These are phyloP conservation scores for Sicus ferrugineus DNA, from an alignment of 2,888 invertebrate genomes.

Conservation along the genomic window DNA sequence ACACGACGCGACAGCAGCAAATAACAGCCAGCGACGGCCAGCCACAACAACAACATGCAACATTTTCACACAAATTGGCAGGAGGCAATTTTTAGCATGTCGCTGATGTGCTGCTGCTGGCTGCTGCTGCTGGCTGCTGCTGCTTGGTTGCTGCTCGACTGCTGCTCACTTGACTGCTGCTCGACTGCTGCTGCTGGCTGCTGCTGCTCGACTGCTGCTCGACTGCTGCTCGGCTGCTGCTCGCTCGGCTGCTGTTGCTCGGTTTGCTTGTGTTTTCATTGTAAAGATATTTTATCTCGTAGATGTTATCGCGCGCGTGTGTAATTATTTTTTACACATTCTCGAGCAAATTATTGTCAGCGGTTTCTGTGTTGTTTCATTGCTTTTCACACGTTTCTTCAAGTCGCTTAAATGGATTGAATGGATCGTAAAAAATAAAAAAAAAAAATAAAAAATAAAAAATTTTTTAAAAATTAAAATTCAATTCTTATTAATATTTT, in stretches of 20 bases:
- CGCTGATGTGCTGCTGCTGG: no score
- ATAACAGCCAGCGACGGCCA: background rate
- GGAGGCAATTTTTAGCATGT: no score
- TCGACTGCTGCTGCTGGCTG: no score
- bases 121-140: background rate
- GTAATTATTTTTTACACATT: slow-evolving; percentile 13
- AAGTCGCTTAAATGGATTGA: no score
- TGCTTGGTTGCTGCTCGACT: background rate
- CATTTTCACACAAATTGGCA: no score
- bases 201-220: background rate
- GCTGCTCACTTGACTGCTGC: no score
- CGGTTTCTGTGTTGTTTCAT: background rate
- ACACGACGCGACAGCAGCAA: background rate
- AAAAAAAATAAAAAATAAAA: no score
- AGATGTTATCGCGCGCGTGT: background rate
- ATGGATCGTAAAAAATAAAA: no score
- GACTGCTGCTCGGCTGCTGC: no score
- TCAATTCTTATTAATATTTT: no score
- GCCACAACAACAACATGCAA: background rate
- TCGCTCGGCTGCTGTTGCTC: background rate
- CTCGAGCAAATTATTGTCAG: slow-evolving; percentile 3
- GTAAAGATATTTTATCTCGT: background rate
- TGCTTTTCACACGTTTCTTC: no score
- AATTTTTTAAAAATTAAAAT: no score
- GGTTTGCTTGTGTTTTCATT: background rate